Evolutionary conservation across 2,797 vertebrate species (phyloP).

Genomic region (Crenichthys baileyi): DNA sequence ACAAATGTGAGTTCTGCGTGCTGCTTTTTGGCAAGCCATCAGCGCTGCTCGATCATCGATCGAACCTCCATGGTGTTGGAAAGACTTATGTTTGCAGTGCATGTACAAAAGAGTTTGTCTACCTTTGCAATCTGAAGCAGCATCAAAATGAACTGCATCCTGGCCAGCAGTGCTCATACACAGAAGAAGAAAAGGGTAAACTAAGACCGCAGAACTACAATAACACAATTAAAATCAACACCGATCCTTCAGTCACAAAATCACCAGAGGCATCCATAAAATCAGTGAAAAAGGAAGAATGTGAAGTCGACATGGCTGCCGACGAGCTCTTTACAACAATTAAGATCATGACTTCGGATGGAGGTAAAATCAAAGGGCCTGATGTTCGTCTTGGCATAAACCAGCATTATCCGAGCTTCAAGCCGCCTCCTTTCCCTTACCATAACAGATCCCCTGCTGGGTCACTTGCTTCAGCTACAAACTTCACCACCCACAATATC

Average conservation of each 20-base stretch:
- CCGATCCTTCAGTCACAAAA: constrained; percentile 17
- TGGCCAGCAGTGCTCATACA: constrained; percentile 88
- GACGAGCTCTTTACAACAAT: constrained; percentile 95
- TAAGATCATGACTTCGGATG: constrained; percentile 93
- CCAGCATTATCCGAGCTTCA: constrained; percentile 98
- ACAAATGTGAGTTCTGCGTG: constrained; percentile 99
- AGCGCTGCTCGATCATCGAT: constrained; percentile 90
- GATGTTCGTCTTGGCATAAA: constrained; percentile 97
- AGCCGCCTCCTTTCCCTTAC: constrained; percentile 97
- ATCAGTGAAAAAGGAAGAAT: constrained; percentile 71
- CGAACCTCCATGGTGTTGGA: constrained; percentile 92
- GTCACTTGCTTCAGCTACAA: constrained; percentile 90
- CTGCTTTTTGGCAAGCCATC: constrained; percentile 90
- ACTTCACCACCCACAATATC: constrained; percentile 98
- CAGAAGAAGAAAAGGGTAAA: constrained; percentile 93
- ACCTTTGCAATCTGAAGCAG: constrained; percentile 96
- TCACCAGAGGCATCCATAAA: constrained; percentile 45
- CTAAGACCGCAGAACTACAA: constrained; percentile 96
- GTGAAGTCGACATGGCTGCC: constrained; percentile 79
- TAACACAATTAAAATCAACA: constrained; percentile 76
- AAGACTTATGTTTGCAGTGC: constrained; percentile 92
- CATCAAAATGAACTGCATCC: constrained; percentile 97
- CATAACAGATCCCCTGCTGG: constrained; percentile 92
- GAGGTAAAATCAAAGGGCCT: constrained; percentile 88
- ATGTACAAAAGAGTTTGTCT: constrained; percentile 98